Evolutionary conservation across 2,113 vertebrate species (phyloP).

Genomic region (Macrotus californicus): DNA sequence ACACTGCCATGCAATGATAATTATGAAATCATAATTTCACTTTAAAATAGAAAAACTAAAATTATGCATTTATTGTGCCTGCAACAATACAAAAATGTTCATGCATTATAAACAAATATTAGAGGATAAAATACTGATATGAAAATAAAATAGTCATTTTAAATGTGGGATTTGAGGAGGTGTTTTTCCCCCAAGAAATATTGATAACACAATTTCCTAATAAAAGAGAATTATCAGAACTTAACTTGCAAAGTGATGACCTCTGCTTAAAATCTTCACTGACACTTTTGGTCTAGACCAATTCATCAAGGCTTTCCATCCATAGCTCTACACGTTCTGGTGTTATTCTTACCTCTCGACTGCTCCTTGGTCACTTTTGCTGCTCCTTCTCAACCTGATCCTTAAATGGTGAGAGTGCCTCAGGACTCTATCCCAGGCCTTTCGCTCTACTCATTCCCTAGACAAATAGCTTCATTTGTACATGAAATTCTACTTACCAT

Average conservation of each 20-base stretch:
- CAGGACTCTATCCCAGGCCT: not conserved
- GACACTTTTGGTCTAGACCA: not conserved
- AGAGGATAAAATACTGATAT: not conserved
- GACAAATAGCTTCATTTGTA: not conserved
- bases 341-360: not conserved
- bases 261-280: not conserved
- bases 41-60: slow-evolving; percentile 3
- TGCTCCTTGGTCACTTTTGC: not conserved
- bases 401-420: not conserved
- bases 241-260: not conserved
- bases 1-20: not conserved
- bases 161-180: not conserved
- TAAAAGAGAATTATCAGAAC: not conserved
- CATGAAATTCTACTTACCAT: not conserved
- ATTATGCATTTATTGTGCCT: not conserved
- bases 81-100: not conserved
- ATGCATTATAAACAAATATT: not conserved
- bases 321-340: not conserved
- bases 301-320: not conserved
- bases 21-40: not conserved
- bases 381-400: not conserved
- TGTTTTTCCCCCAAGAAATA: not conserved
- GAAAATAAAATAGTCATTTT: slow-evolving; percentile 34
- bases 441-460: not conserved
- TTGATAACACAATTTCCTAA: not conserved